A percentile compares a stretch with the other conserved stretches of the same genome.
Evolutionary conservation across 1,140 invertebrate genomes (phyloP).

Genomic region (Drosophila pruinosa): DNA sequence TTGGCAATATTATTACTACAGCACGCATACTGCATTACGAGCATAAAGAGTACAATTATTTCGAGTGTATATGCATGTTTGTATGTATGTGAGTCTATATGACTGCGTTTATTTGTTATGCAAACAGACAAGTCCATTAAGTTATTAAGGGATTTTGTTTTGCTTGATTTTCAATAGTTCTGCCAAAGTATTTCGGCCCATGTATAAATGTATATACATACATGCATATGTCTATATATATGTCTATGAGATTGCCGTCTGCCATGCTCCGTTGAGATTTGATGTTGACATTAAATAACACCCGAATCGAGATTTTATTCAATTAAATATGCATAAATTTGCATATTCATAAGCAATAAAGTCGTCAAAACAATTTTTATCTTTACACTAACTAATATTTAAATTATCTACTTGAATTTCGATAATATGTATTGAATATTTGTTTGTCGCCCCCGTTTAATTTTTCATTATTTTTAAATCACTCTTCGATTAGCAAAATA

Average conservation of each 20-base stretch:
- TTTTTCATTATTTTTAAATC: too few relatives aligned
- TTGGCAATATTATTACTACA: conserved; percentile 65
- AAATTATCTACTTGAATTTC: too few relatives aligned
- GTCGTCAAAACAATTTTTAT: not conserved
- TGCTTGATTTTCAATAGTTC: conserved; percentile 56
- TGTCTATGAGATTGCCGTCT: conserved; percentile 5
- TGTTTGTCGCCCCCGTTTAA: too few relatives aligned
- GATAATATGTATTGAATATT: too few relatives aligned
- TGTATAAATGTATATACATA: not conserved
- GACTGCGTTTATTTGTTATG: conserved; percentile 32
- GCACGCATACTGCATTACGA: conserved; percentile 51
- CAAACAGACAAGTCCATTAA: conserved; percentile 75
- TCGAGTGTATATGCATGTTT: too few relatives aligned
- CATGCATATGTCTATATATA: not conserved
- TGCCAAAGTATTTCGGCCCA: conserved; percentile 8
- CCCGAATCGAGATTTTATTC: conserved; percentile 52
- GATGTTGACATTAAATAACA: conserved; percentile 57
- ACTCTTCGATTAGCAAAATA: too few relatives aligned
- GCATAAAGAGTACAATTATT: not conserved
- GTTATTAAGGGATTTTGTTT: conserved; percentile 78
- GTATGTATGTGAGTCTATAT: not conserved
- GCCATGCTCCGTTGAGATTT: not conserved
- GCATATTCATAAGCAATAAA: conserved; percentile 40
- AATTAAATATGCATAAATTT: conserved; percentile 75
- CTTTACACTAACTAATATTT: too few relatives aligned